Evolutionary conservation across 2,888 invertebrate species (phyloP).

Genomic region (Ichneumoninae sp.): DNA sequence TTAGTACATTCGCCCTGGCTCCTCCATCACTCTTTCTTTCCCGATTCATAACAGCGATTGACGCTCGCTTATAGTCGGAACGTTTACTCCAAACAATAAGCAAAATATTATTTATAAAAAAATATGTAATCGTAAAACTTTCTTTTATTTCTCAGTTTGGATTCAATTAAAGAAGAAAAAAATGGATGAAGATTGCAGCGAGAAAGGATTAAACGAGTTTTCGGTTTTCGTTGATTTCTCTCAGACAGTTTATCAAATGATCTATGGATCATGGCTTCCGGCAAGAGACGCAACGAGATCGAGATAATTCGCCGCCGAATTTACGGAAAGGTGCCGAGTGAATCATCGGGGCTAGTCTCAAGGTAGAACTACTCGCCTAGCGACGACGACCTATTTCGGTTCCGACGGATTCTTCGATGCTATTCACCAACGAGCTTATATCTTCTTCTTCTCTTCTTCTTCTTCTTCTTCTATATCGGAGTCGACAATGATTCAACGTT

Average conservation of each 20-base stretch:
- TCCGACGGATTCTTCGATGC: slow-evolving; percentile 60
- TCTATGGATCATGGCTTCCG: slow-evolving; percentile 39
- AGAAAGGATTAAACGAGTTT: neutral
- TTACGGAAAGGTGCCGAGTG: slow-evolving; percentile 63
- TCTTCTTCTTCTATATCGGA: slow-evolving; percentile 48
- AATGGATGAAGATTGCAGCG: neutral
- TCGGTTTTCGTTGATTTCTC: neutral
- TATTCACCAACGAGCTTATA: slow-evolving; percentile 51
- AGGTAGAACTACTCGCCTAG: slow-evolving; percentile 65
- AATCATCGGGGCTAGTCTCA: slow-evolving; percentile 62
- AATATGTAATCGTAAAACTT: neutral
- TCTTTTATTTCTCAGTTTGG: neutral
- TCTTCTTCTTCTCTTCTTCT: slow-evolving; percentile 8
- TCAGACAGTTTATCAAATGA: neutral
- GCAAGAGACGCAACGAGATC: slow-evolving; percentile 36
- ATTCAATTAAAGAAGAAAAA: neutral
- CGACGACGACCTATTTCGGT: slow-evolving; percentile 68
- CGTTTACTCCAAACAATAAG: neutral
- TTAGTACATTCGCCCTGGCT: slow-evolving; percentile 25
- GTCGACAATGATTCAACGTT: slow-evolving; percentile 61
- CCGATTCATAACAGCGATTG: neutral
- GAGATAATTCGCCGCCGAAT: slow-evolving; percentile 48
- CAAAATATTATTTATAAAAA: neutral
- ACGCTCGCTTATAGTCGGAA: neutral
- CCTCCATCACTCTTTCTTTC: neutral